Percentiles rank a stretch among this genome's conserved stretches.
Evolutionary conservation across 1,140 invertebrate genomes (phyloP).

Genomic region (Conopomorpha cramerella): DNA sequence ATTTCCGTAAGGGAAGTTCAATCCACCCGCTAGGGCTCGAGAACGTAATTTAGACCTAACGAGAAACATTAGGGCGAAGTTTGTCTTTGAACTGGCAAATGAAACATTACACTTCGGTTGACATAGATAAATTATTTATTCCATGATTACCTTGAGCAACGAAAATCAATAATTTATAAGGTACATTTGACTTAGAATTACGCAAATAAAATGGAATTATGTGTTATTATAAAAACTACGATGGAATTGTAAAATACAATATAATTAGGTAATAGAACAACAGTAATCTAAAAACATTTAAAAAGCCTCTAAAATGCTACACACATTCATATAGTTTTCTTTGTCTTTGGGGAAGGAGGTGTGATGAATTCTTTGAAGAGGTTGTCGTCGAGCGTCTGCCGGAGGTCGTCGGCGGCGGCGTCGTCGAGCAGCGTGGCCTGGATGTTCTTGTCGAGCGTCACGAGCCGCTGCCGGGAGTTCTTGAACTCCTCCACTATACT

Average conservation of each 20-base stretch:
- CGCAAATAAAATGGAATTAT: constrained; percentile 54
- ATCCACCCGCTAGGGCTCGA: too few relatives aligned
- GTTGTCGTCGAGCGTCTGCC: constrained; percentile 24
- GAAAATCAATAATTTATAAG: too few relatives aligned
- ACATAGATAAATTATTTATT: too few relatives aligned
- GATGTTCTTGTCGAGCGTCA: constrained; percentile 47
- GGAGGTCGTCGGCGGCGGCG: constrained; percentile 20
- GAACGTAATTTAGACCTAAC: too few relatives aligned
- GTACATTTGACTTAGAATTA: too few relatives aligned
- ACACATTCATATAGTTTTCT: constrained; percentile 47
- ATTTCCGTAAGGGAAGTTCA: too few relatives aligned
- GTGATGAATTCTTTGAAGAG: constrained; percentile 27
- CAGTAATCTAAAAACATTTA: too few relatives aligned
- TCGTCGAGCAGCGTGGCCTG: constrained; percentile 44
- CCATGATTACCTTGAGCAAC: too few relatives aligned
- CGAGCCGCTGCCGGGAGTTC: constrained; percentile 27
- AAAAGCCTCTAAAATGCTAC: constrained; percentile 24
- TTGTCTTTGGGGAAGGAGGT: constrained; percentile 29
- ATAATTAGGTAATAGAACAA: constrained; percentile 17
- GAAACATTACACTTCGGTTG: too few relatives aligned
- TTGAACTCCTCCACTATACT: constrained; percentile 44
- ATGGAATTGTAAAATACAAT: constrained; percentile 49
- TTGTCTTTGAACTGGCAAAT: too few relatives aligned
- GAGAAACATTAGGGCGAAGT: too few relatives aligned
- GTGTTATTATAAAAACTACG: constrained; percentile 59